Conservation (phyloP, 2,797 vertebrate species). For the Gallinago solitaria region DNA sequence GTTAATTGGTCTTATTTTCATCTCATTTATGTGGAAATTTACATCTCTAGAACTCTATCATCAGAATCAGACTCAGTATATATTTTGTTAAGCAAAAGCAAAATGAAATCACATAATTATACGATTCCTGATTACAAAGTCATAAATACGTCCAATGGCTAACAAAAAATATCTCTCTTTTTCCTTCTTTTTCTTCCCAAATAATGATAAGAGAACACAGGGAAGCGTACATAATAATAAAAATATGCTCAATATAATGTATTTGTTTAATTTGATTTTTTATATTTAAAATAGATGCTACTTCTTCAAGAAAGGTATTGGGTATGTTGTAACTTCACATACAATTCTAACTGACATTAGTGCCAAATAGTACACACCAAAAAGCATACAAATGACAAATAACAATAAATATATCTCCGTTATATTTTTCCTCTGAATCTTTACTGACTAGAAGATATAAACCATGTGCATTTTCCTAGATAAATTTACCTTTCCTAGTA, state of each 20-base stretch:
- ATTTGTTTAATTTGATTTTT: background rate
- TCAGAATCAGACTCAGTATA: background rate
- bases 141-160: background rate
- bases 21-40: background rate
- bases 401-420: background rate
- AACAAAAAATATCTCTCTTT: background rate
- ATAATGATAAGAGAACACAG: background rate
- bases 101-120: background rate
- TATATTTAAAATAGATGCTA: background rate
- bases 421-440: background rate
- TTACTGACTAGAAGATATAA: background rate
- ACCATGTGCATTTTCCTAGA: background rate
- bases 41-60: background rate
- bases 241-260: background rate
- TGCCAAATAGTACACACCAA: accelerated
- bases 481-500: background rate
- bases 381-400: background rate
- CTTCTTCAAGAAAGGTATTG: background rate
- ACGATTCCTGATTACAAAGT: background rate
- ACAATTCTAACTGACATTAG: background rate
- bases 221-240: background rate
- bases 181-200: background rate
- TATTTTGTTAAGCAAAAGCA: background rate
- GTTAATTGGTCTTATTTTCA: background rate
- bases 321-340: background rate